Evolutionary conservation across 2,888 invertebrate species (phyloP).

Genomic region (Liposcelis brunnea): DNA sequence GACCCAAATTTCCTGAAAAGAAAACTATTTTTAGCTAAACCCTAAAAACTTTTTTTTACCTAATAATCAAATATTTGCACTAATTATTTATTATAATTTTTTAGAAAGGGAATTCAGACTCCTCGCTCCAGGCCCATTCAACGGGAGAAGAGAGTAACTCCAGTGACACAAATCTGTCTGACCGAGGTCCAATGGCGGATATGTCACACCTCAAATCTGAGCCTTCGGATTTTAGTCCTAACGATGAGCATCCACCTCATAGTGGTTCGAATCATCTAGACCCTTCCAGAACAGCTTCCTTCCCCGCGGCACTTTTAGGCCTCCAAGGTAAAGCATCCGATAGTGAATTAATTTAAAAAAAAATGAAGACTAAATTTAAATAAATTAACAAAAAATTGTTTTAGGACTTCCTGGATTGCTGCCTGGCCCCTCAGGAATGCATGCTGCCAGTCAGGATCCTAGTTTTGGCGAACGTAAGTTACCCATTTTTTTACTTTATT

Average conservation of each 20-base stretch:
- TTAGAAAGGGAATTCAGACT: conserved; percentile 37
- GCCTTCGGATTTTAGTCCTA: conserved; percentile 45
- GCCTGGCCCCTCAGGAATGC: conserved; percentile 75
- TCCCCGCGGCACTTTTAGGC: conserved; percentile 62
- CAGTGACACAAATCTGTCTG: conserved; percentile 64
- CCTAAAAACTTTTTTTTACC: too few relatives aligned
- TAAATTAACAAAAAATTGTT: conserved; percentile 8
- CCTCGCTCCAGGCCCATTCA: conserved; percentile 43
- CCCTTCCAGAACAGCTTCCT: conserved; percentile 49
- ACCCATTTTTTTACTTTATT: conserved; percentile 16
- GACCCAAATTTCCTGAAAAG: too few relatives aligned
- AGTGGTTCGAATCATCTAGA: conserved; percentile 45
- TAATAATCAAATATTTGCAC: conserved; percentile 10
- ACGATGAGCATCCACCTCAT: conserved; percentile 43
- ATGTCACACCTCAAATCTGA: conserved; percentile 55
- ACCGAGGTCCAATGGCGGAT: conserved; percentile 31
- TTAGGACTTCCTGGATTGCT: conserved; percentile 52
- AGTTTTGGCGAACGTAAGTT: conserved; percentile 55
- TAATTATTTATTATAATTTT: too few relatives aligned
- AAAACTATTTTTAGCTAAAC: too few relatives aligned
- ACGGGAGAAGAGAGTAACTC: conserved; percentile 72
- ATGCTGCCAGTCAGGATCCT: conserved; percentile 44
- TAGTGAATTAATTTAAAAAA: conserved; percentile 13
- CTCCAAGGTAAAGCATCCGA: conserved; percentile 64
- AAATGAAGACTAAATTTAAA: too few relatives aligned